Base-by-base conservation (phyloP, 2,888 invertebrate species). In the Melikaiella ostensackeni region DNA sequence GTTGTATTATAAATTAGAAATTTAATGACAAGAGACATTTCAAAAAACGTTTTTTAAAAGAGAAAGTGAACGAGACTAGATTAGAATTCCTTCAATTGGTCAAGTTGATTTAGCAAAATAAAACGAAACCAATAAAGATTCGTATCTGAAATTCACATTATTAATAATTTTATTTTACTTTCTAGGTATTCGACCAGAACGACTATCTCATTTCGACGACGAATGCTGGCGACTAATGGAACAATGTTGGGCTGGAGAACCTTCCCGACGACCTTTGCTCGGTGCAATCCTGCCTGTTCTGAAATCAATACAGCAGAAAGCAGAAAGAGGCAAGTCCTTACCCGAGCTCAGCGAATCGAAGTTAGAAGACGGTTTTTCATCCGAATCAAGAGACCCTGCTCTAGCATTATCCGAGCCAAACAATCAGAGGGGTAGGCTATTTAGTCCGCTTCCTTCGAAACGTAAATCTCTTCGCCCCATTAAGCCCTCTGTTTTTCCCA, bases 151-250 rank as follows among this genome's bases (percentile, higher is more conserved):
- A 38, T 38, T 38, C 38, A 13, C 38, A 38, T 13, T 11, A 42
- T 78, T 73, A 30, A 76, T 21, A 27, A 57, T 38, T 38, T 61
- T 16, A 61, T 62, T 13, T 11, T 21, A 55, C n/a, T n/a, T 55
- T 9, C 21, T 21, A 97, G 97, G 97, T 75, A 94, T 96, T 13
- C 93, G 97, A 8, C 97, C 97, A 3, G 97, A 97, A 89, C 94
- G 95, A 75, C 92, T 97, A 21, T 92, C 95, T 0, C 93, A 94
- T 81, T 97, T 97, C 92, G 94, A 95, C 66, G 94, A 95, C 78
- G 95, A 95, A 33, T 97, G 97, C 88, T 97, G 97, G 97, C 92
- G 93, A 66, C 92, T 97, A 55, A 97, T 97, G 97, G 93, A 95
- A 88, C 93, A 95, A 55, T 97, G 97, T 88, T 97, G 97, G 97